Percentiles rank a stretch among this genome's conserved stretches.
These are phyloP conservation scores for Myotis findleyi DNA, from an alignment of 2,797 vertebrate genomes.

Conservation along the genomic window DNA sequence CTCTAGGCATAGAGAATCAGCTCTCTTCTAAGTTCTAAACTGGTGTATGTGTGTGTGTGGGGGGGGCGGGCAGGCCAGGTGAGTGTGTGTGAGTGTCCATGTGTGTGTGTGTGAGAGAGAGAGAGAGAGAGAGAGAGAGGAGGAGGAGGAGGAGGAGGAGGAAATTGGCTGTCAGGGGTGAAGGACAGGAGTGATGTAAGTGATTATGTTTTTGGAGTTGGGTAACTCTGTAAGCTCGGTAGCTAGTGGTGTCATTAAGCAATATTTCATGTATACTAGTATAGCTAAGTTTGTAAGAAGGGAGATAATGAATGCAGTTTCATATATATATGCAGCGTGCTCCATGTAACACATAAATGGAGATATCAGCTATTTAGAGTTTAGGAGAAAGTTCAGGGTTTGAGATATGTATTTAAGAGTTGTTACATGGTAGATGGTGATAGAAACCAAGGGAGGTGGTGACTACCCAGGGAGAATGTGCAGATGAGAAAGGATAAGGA, in stretches of 20 bases:
- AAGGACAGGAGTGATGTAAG: background rate
- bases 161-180: background rate
- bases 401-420: background rate
- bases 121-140: accelerated
- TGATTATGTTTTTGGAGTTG: background rate
- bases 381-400: background rate
- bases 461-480: background rate
- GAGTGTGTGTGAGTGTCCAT: background rate
- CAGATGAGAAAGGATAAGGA: background rate
- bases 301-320: background rate
- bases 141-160: too few relatives aligned
- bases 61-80: too few relatives aligned
- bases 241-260: background rate
- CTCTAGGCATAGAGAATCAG: background rate
- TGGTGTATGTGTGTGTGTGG: background rate
- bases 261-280: background rate
- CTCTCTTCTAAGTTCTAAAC: background rate
- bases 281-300: background rate
- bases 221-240: background rate
- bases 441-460: background rate
- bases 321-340: background rate
- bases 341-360: background rate
- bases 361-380: background rate
- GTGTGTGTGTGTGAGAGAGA: background rate
- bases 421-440: background rate